Evolutionary conservation across 2,113 vertebrate species (phyloP).

Genomic region (Rafetus swinhoei): DNA sequence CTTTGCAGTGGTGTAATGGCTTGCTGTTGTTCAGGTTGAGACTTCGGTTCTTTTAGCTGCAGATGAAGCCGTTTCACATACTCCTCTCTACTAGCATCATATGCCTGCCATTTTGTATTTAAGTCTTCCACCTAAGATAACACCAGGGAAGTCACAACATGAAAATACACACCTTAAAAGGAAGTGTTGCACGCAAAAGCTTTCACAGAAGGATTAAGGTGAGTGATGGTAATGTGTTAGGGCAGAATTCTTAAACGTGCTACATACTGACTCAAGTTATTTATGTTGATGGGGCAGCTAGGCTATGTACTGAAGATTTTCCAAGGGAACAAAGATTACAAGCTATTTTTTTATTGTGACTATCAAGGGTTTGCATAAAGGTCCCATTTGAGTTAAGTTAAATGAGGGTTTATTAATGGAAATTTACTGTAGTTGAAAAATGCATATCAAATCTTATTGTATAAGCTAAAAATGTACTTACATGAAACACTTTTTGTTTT

Average conservation of each 20-base stretch:
- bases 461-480: constrained; percentile 77
- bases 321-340: not conserved
- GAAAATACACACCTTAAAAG: not conserved
- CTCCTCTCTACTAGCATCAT: constrained; percentile 90
- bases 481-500: constrained; percentile 88
- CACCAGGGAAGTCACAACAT: not conserved
- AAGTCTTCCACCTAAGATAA: constrained; percentile 89
- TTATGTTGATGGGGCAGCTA: not conserved
- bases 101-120: constrained; percentile 95
- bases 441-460: not conserved
- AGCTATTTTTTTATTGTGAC: not conserved
- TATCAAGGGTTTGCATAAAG: not conserved
- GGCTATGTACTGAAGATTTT: not conserved
- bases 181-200: not conserved
- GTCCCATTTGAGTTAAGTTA: not conserved
- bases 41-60: constrained; percentile 80
- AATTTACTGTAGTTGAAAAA: constrained; percentile 21
- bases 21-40: constrained; percentile 33
- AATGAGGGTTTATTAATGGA: not conserved
- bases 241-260: not conserved
- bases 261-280: fast-evolving
- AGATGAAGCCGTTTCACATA: constrained; percentile 87
- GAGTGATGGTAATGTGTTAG: not conserved
- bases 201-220: not conserved
- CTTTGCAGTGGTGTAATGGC: constrained; percentile 10